A percentile compares a stretch with the other conserved stretches of the same genome.
Conservation (phyloP, 1,140 invertebrate species). For the Tetranychus cinnabarinus region DNA sequence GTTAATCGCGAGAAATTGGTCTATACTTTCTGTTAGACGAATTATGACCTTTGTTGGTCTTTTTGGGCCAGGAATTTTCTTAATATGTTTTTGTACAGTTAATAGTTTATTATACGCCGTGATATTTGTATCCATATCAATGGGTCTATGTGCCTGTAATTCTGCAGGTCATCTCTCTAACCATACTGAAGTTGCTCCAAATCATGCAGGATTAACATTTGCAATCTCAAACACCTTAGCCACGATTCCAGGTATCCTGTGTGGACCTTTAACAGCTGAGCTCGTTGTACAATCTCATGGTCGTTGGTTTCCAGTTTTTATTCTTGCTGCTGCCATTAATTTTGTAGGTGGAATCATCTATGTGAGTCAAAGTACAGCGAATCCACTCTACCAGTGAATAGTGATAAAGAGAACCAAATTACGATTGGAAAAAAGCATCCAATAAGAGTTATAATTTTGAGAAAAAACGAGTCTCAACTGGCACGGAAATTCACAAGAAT, state of each 20-base stretch:
- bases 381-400: slow-evolving; percentile 24
- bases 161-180: slow-evolving; percentile 53
- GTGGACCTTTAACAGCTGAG: slow-evolving; percentile 50
- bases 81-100: slow-evolving; percentile 45
- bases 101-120: slow-evolving; percentile 43
- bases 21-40: slow-evolving; percentile 41
- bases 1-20: slow-evolving; percentile 38
- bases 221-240: slow-evolving; percentile 54
- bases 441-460: too few relatives aligned
- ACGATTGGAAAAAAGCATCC: too few relatives aligned
- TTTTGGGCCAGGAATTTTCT: slow-evolving; percentile 44
- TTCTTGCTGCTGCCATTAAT: slow-evolving; percentile 44
- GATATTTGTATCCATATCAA: slow-evolving; percentile 45
- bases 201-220: slow-evolving; percentile 53
- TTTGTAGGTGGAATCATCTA: slow-evolving; percentile 51
- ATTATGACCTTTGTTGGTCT: slow-evolving; percentile 50
- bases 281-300: slow-evolving; percentile 42
- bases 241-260: slow-evolving; percentile 49
- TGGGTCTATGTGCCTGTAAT: slow-evolving; percentile 51
- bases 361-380: slow-evolving; percentile 44
- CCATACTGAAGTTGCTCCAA: slow-evolving; percentile 51
- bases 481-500: too few relatives aligned
- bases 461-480: too few relatives aligned
- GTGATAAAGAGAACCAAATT: too few relatives aligned
- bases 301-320: slow-evolving; percentile 49